Base-by-base conservation (phyloP, 2,888 invertebrate genomes). In the Lycocerus yunnanus region DNA sequence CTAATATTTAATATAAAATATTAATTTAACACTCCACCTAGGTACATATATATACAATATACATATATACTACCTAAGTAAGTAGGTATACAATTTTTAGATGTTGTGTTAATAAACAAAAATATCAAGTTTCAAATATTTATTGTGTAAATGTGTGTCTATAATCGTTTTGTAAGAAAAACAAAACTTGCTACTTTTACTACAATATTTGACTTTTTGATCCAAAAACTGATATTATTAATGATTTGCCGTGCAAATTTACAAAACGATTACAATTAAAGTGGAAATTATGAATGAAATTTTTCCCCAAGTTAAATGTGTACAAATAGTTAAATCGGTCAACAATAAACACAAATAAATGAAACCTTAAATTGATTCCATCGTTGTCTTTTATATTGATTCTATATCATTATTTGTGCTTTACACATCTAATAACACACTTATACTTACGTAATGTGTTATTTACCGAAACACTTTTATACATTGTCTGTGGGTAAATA, bases 181-280 rank as follows among this genome's bases (percentile, higher is more conserved):
- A 78, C 75, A 78, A 78, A 72, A 68, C 72, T 69, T 68, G 66
- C 72, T 72, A 79, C 79, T 78, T 43, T 43, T 43, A 43, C 43
- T 43, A 43, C 43, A 80, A 80, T 81, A 79, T 81, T 81, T 82
- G 76, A 79, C 80, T 80, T 82, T 81, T 82, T 81, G 79, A 79
- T 79, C 76, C 78, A 72, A 74, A 73, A 78, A 78, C 61, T 76
- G 71, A 73, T 77, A 78, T 78, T 79, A 79, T 79, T 80, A 80
- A 78, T 78, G 79, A 79, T 82, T 82, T 82, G 77, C 81, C 78
- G 76, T 81, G 81, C 81, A 83, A 83, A 83, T 83, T 82, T 83
- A 82, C 83, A 81, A 79, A 82, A 82, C 82, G 83, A 83, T 83
- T 83, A 82, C 79, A 81, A 81, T 80, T 79, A 78, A 43, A 80